Conservation (phyloP, 2,113 vertebrate species). For the Vidua chalybeata region DNA sequence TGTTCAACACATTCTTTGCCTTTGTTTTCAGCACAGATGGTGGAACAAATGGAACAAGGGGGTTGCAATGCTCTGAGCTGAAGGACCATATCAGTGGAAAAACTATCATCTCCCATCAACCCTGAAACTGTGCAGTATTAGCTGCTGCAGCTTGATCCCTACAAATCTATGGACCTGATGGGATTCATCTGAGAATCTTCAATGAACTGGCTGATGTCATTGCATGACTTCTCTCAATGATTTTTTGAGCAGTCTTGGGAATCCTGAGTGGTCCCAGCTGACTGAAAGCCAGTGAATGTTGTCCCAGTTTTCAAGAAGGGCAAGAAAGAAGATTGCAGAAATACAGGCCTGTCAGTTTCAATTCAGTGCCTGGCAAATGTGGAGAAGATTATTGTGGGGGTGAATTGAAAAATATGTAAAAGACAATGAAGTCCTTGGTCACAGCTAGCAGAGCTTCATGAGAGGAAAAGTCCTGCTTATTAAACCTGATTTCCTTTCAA, state of each 20-base stretch:
- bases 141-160: background rate
- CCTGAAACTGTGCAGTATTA: background rate
- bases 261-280: background rate
- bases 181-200: background rate
- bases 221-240: background rate
- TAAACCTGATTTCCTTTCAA: background rate
- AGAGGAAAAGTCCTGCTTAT: background rate
- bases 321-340: background rate
- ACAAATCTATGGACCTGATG: background rate
- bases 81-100: background rate
- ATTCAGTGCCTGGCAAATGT: background rate
- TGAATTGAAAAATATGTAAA: background rate
- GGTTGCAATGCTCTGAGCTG: background rate
- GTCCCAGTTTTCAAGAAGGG: rapidly evolving
- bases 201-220: background rate
- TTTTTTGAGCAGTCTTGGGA: background rate
- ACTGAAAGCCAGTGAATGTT: background rate
- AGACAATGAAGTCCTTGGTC: background rate
- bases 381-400: background rate
- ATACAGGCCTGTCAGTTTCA: background rate
- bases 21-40: background rate
- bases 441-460: background rate
- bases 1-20: background rate
- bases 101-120: background rate
- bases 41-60: background rate